A percentile compares a stretch with the other conserved stretches of the same genome.
phyloP scores from a whole-genome alignment of 1,140 invertebrate species.

The Apis mellifera region Amel_HAv3.1 CM009937.2:11070001-11070500 shows the following conservation, averaged over 20 bases:
- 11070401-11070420: conserved; percentile 70
- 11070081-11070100: conserved; percentile 93
- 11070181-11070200: conserved; percentile 92
- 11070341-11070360: conserved; percentile 53
- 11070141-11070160: conserved; percentile 91
- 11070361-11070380: conserved; percentile 56
- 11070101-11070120: conserved; percentile 96
- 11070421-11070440: conserved; percentile 69
- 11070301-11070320: conserved; percentile 71
- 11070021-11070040: conserved; percentile 94
- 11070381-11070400: conserved; percentile 61
- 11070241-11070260: conserved; percentile 93
- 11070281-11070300: conserved; percentile 90
- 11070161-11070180: conserved; percentile 90
- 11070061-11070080: conserved; percentile 92
- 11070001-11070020: conserved; percentile 96
- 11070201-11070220: conserved; percentile 94
- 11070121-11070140: conserved; percentile 95
- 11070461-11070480: conserved; percentile 88
- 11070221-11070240: conserved; percentile 89
- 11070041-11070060: conserved; percentile 92
- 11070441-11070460: conserved; percentile 87
- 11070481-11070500: conserved; percentile 84
- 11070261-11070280: conserved; percentile 94
- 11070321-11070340: conserved; percentile 67